Conservation (phyloP, 2,888 invertebrate species). For the Mesorhabditis sp. region DNA sequence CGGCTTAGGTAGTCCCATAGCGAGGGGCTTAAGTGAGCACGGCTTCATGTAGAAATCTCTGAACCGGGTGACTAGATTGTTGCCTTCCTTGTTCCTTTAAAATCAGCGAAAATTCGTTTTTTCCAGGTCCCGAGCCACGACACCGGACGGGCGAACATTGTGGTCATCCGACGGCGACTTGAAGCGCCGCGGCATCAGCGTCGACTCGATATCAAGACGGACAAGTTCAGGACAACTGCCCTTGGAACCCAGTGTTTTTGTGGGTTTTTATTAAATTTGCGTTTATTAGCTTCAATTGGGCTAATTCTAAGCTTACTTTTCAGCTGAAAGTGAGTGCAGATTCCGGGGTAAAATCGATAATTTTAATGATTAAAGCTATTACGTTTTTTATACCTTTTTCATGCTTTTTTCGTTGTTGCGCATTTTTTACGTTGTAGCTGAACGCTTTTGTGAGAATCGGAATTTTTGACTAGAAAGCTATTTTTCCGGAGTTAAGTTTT, state of each 20-base stretch:
- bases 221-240: slow-evolving; percentile 15
- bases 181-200: slow-evolving; percentile 30
- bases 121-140: slow-evolving; percentile 14
- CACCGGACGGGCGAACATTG: slow-evolving; percentile 17
- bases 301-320: neutral
- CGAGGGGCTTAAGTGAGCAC: no score
- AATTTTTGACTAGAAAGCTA: no score
- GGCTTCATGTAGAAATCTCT: no score
- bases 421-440: no score
- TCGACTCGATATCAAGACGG: slow-evolving; percentile 20
- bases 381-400: no score
- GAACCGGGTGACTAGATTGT: no score
- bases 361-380: no score
- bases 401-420: no score
- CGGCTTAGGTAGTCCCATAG: no score
- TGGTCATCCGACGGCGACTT: slow-evolving; percentile 17
- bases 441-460: no score
- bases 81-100: no score
- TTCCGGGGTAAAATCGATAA: no score
- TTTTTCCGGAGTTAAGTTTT: neutral
- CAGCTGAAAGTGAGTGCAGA: neutral
- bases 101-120: neutral
- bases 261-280: slow-evolving; percentile 11
- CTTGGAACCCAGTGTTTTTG: slow-evolving; percentile 25
- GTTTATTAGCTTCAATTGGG: neutral